A percentile compares a stretch with the other conserved stretches of the same genome.
These are phyloP conservation scores for Henricia sp. DNA, from an alignment of 53 echinoderm and acorn worm genomes.

Conservation along the genomic window DNA sequence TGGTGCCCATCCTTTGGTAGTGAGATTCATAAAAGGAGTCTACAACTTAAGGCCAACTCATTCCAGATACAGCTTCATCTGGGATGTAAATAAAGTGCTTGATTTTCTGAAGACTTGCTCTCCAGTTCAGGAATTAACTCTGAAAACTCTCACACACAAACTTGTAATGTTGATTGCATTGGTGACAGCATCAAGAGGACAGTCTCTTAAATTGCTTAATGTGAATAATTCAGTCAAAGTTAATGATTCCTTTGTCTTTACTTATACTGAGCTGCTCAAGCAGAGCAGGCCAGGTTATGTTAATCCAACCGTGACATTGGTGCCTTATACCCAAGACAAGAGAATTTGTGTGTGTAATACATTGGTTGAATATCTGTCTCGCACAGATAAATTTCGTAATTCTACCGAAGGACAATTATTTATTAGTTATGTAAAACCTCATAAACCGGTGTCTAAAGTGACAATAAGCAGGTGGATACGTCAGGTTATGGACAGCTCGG, in stretches of 20 bases:
- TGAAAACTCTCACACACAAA: slow-evolving; percentile 51
- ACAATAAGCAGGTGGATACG: no score
- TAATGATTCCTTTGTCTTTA: slow-evolving; percentile 33
- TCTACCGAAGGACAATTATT: no score
- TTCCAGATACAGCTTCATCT: slow-evolving; percentile 36
- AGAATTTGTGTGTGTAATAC: no score
- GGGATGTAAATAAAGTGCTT: slow-evolving; percentile 36
- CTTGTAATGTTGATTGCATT: slow-evolving; percentile 36
- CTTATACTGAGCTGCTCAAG: slow-evolving; percentile 26
- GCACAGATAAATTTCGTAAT: no score
- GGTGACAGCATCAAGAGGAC: slow-evolving; percentile 38
- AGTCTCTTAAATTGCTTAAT: slow-evolving; percentile 33
- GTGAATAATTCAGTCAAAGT: slow-evolving; percentile 5
- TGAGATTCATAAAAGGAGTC: slow-evolving; percentile 54
- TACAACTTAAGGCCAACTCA: slow-evolving; percentile 47
- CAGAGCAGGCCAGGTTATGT: slow-evolving; percentile 62
- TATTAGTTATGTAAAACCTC: no score
- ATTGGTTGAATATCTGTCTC: no score
- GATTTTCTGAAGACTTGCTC: slow-evolving; percentile 7
- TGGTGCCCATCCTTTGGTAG: slow-evolving; percentile 40
- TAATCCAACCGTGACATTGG: neutral
- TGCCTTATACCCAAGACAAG: no score
- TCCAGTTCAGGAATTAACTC: slow-evolving; percentile 32
- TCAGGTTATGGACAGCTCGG: no score
- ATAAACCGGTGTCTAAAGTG: no score